Evolutionary conservation across 2,888 invertebrate species (phyloP), one percentile per base, ranked within the genome.

Genomic region (Falcaria lacertinaria): DNA sequence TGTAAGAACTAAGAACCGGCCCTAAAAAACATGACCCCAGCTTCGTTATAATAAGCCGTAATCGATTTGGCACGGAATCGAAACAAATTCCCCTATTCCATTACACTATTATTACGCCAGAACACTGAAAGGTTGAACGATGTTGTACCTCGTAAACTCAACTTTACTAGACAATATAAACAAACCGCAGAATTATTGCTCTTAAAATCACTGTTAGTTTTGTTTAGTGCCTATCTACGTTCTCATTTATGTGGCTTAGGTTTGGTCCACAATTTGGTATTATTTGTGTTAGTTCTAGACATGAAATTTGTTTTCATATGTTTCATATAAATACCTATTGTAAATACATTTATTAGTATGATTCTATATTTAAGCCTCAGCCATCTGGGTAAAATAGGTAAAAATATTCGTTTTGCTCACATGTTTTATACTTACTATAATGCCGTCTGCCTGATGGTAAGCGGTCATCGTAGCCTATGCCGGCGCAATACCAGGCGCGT

Each of bases 211-310:
- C 41, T 19, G 43, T 37, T 41, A 33, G 33, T 13, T 41, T 28
- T 11, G 28, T 28, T 11, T 28, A 28, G 8, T 22, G 7, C 6
- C 25, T 44, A 39, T 34, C 42, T 44, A 19, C n/a, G 8, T 34
- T 41, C 41, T 43, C 43, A 42, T 48, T 48, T 28, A 50, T 48
- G 53, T 42, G 46, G 43, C 45, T 11, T 38, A 15, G 2, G 8
- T 36, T 6, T 6, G 17, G 6, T 19, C 7, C 13, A 13, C 19
- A 17, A 7, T 15, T 15, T 8, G 15, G n/a, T 37, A 8, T 25
- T 15, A 1, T 13, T 16, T 22, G 7, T 3, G 4, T 7, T 14
- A 14, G 14, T 14, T n/a, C n/a, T n/a, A n/a, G n/a, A n/a, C n/a
- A n/a, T n/a, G n/a, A n/a, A n/a, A n/a, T n/a, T n/a, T n/a, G n/a